A percentile compares a stretch with the other conserved stretches of the same genome.
Conservation (phyloP, 64 coral and sea anemone species). For the Trachythela sp. region DNA sequence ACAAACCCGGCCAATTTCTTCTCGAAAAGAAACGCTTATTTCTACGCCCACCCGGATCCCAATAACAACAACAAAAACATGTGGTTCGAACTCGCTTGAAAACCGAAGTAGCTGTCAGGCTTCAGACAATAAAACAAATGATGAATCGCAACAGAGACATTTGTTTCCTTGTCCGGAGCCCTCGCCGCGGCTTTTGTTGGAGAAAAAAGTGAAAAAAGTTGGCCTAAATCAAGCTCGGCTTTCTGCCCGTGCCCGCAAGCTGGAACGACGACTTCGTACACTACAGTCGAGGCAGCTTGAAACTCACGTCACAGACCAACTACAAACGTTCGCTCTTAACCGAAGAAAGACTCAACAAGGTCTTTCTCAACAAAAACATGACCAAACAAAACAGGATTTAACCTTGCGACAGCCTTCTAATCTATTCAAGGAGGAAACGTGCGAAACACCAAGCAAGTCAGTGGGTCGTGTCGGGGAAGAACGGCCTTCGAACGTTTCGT, state of each 20-base stretch:
- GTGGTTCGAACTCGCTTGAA: not conserved
- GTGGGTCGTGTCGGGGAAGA: not conserved
- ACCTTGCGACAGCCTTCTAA: not conserved
- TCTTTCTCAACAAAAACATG: not conserved
- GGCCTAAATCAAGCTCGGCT: not conserved
- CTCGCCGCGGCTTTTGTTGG: not conserved
- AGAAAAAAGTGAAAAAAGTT: not conserved
- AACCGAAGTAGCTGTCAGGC: not conserved
- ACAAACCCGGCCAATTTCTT: not conserved
- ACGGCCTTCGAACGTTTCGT: not conserved
- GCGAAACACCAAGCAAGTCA: not conserved
- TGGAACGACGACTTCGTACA: not conserved
- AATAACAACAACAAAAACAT: slow-evolving; percentile 32
- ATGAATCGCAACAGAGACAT: not conserved
- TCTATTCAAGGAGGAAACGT: not conserved
- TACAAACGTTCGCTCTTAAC: not conserved
- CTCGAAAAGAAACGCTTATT: not conserved
- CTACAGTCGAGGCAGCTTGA: slow-evolving; percentile 6
- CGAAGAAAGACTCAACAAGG: not conserved
- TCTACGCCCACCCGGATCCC: slow-evolving; percentile 15
- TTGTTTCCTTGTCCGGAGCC: not conserved
- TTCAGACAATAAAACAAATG: not conserved
- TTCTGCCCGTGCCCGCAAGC: not conserved
- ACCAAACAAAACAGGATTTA: not conserved
- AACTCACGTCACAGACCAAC: not conserved